Percentiles rank a stretch among this genome's conserved stretches.
Evolutionary conservation across 2,797 vertebrate genomes (phyloP).

Genomic region (Aselliscus stoliczkanus): DNA sequence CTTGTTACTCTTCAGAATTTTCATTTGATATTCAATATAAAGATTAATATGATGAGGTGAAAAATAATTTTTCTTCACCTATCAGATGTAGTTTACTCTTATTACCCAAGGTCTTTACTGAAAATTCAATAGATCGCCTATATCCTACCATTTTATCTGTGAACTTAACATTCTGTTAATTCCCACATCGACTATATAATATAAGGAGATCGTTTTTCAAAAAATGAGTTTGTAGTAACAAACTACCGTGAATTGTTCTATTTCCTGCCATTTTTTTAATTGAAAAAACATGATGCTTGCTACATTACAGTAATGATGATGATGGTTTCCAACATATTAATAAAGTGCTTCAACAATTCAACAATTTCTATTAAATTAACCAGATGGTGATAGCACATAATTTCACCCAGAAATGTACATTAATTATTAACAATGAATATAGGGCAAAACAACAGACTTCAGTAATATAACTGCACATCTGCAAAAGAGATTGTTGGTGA

Average conservation of each 20-base stretch:
- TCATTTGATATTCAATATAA: slow-evolving; percentile 75
- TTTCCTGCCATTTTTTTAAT: slow-evolving; percentile 72
- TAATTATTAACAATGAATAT: slow-evolving; percentile 78
- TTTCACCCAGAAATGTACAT: slow-evolving; percentile 73
- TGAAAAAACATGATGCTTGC: slow-evolving; percentile 79
- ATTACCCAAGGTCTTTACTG: slow-evolving; percentile 75
- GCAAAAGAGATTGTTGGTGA: slow-evolving; percentile 69
- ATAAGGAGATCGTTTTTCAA: slow-evolving; percentile 37
- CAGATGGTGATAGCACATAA: slow-evolving; percentile 80
- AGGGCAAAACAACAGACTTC: slow-evolving; percentile 73
- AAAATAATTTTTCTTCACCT: slow-evolving; percentile 79
- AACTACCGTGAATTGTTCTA: slow-evolving; percentile 75
- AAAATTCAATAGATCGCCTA: slow-evolving; percentile 77
- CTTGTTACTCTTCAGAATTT: slow-evolving; percentile 79
- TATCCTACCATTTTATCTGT: slow-evolving; percentile 69
- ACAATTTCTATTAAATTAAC: slow-evolving; percentile 84
- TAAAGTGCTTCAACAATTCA: slow-evolving; percentile 81
- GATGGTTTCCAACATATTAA: slow-evolving; percentile 84
- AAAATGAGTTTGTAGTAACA: slow-evolving; percentile 72
- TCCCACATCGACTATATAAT: slow-evolving; percentile 59
- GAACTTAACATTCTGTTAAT: slow-evolving; percentile 76
- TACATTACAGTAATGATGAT: slow-evolving; percentile 82
- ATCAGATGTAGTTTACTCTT: slow-evolving; percentile 75
- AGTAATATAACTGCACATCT: slow-evolving; percentile 69
- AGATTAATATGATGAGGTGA: slow-evolving; percentile 75